A percentile compares a stretch with the other conserved stretches of the same genome.
These are phyloP conservation scores for Physella acuta DNA, from an alignment of 1,140 invertebrate species.

Conservation along the genomic window DNA sequence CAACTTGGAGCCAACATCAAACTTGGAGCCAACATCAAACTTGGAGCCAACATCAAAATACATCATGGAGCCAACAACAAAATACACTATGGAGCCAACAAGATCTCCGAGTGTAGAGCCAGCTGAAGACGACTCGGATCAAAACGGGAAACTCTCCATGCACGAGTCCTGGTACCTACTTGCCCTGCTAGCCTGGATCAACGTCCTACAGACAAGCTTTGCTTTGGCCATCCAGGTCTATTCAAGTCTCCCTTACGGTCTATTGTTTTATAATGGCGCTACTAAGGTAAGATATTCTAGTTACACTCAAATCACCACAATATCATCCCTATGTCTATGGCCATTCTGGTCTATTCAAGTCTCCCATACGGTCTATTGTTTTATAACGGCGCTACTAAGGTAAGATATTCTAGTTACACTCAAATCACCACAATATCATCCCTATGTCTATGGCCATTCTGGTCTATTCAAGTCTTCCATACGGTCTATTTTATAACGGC, in stretches of 20 bases:
- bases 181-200: slow-evolving; percentile 9
- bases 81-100: no score
- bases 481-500: slow-evolving; percentile 78
- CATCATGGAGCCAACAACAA: no score
- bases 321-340: slow-evolving; percentile 1
- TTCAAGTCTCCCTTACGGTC: slow-evolving; percentile 84
- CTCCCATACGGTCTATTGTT: slow-evolving; percentile 79
- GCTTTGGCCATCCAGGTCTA: slow-evolving; percentile 67
- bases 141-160: slow-evolving; percentile 4
- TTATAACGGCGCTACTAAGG: slow-evolving; percentile 67
- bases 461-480: slow-evolving; percentile 84
- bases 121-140: no score
- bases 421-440: background rate
- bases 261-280: slow-evolving; percentile 70
- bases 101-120: no score
- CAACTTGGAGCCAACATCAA: no score
- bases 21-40: no score
- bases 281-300: slow-evolving; percentile 13
- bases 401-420: background rate
- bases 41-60: no score
- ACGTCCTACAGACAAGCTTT: slow-evolving; percentile 15
- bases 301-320: background rate
- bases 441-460: slow-evolving; percentile 51
- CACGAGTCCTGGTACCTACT: slow-evolving; percentile 13
- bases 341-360: slow-evolving; percentile 76